These are phyloP conservation scores for Epinotia ramella DNA, from an alignment of 2,888 invertebrate genomes.

Conservation along the genomic window DNA sequence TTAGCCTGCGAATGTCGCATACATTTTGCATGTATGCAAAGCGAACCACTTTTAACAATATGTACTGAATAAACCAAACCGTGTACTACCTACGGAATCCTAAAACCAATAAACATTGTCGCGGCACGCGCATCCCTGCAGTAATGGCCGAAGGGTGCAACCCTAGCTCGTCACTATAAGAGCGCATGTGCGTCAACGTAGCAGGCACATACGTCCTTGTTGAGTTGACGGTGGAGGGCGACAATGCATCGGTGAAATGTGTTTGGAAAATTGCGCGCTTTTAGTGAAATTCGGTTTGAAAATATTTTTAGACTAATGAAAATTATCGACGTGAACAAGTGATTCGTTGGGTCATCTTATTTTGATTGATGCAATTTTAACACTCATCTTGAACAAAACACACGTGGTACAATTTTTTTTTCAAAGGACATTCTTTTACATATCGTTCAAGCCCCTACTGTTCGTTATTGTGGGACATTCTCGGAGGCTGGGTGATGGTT, in stretches of 20 bases:
- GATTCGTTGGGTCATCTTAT: too few relatives aligned
- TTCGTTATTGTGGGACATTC: background rate
- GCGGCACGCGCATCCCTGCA: constrained; percentile 34
- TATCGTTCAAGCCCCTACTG: too few relatives aligned
- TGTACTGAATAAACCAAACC: too few relatives aligned
- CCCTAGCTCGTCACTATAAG: background rate
- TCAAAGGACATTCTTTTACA: too few relatives aligned
- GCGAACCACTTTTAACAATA: too few relatives aligned
- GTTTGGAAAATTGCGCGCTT: constrained; percentile 17
- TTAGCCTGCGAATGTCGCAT: too few relatives aligned
- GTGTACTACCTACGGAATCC: constrained; percentile 26
- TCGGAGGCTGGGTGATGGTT: background rate
- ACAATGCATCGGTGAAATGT: constrained; percentile 21
- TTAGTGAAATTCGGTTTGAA: background rate
- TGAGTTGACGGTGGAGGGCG: background rate
- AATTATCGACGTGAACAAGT: background rate
- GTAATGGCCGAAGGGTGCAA: constrained; percentile 29
- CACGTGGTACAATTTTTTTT: too few relatives aligned
- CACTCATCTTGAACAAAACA: too few relatives aligned
- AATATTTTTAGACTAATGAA: background rate
- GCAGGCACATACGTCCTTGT: constrained; percentile 1
- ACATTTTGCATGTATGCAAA: too few relatives aligned
- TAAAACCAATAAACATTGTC: constrained; percentile 36
- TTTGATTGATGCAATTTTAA: too few relatives aligned
- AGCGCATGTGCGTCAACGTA: constrained; percentile 1